Conservation (phyloP, 2,113 vertebrate genomes). For the Serilophus lunatus region DNA sequence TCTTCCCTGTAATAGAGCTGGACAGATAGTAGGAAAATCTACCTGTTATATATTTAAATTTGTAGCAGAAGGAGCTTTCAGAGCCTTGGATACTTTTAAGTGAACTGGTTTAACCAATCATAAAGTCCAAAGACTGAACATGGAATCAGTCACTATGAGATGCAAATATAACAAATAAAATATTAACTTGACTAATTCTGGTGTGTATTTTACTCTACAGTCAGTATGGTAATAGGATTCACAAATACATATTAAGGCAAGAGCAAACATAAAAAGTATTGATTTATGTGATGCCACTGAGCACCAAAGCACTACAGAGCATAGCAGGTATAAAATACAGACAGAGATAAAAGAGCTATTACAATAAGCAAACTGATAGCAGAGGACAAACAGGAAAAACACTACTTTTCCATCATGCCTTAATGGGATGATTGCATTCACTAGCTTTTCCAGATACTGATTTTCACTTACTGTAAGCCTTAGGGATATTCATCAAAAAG, state of each 20-base stretch:
- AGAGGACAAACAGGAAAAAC: constrained; percentile 29
- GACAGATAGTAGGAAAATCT: background rate
- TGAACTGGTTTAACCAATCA: background rate
- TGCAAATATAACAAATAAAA: background rate
- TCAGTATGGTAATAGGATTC: constrained; percentile 12
- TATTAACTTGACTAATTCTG: constrained; percentile 31
- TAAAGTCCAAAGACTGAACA: background rate
- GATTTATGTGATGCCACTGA: constrained; percentile 8
- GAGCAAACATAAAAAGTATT: constrained; percentile 41
- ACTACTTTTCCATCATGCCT: background rate
- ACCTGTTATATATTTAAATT: background rate
- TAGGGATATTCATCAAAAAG: constrained; percentile 26
- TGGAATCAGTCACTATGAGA: background rate
- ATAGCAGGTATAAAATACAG: background rate
- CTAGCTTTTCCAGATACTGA: constrained; percentile 47
- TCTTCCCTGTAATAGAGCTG: background rate
- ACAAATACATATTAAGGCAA: background rate
- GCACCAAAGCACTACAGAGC: background rate
- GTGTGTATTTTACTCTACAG: background rate
- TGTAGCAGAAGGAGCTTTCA: background rate
- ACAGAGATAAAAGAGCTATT: constrained; percentile 40
- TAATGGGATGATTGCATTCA: constrained; percentile 28
- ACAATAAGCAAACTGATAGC: constrained; percentile 37
- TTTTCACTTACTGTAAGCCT: constrained; percentile 48
- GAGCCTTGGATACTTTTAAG: background rate